A percentile compares a stretch with the other conserved stretches of the same genome.
Evolutionary conservation across 2,797 vertebrate genomes (phyloP).

Genomic region (Leptodactylus fallax): DNA sequence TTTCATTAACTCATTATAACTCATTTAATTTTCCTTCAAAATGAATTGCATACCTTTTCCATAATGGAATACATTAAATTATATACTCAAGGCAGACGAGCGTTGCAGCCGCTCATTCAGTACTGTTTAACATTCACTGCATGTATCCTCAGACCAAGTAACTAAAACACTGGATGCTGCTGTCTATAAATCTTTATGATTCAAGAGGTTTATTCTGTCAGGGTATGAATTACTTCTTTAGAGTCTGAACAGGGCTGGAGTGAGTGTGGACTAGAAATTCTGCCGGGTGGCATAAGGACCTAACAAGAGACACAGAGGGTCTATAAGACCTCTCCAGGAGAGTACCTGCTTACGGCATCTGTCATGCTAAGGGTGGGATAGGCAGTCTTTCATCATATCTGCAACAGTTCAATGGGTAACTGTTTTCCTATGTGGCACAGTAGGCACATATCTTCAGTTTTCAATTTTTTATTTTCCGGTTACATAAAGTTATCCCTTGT

Average conservation of each 20-base stretch:
- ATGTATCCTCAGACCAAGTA: background rate
- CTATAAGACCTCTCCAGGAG: background rate
- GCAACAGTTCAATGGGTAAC: background rate
- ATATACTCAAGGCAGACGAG: background rate
- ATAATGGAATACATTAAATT: constrained; percentile 5
- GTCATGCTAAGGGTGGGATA: background rate
- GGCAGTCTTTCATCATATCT: background rate
- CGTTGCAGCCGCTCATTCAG: background rate
- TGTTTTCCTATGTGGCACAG: background rate
- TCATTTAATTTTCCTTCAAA: background rate
- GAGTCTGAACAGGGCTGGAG: background rate
- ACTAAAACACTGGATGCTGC: background rate
- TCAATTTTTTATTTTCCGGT: background rate
- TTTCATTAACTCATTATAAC: background rate
- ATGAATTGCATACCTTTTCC: constrained; percentile 11
- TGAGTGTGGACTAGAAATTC: background rate
- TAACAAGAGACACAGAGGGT: background rate
- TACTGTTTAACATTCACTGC: background rate
- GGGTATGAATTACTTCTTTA: background rate
- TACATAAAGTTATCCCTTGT: too few relatives aligned
- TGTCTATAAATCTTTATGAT: constrained; percentile 15
- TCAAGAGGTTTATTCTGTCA: background rate
- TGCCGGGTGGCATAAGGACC: background rate
- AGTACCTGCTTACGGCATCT: background rate
- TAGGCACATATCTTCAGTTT: background rate